phyloP scores from a whole-genome alignment of 1,140 invertebrate species.

The Diorhabda elongata region DNA sequence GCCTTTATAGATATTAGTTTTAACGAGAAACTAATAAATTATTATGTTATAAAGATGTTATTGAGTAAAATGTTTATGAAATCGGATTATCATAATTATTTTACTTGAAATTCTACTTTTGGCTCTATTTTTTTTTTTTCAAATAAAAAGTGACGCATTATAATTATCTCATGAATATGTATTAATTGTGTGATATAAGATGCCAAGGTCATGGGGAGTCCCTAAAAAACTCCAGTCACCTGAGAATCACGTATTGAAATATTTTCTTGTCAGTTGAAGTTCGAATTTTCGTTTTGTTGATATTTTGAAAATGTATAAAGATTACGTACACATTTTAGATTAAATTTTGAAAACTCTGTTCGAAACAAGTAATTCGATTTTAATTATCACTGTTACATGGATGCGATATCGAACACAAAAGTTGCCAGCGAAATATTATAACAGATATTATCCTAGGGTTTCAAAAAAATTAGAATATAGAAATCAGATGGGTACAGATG shows the following conservation, averaged over 20 bases:
- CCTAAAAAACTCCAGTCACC: slow-evolving; percentile 1
- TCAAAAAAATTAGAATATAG: too few species aligned
- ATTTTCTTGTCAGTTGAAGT: neutral
- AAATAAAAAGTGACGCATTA: neutral
- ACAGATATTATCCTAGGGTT: too few species aligned
- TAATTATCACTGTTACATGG: too few species aligned
- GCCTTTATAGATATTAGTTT: neutral
- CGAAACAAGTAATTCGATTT: too few species aligned
- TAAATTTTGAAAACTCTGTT: too few species aligned
- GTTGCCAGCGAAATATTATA: too few species aligned
- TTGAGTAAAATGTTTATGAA: too few species aligned
- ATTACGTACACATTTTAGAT: too few species aligned
- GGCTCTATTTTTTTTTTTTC: neutral
- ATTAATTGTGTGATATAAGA: neutral
- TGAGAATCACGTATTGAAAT: neutral
- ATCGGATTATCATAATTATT: too few species aligned
- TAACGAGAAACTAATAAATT: neutral
- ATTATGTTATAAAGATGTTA: neutral
- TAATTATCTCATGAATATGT: neutral
- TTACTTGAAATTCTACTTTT: too few species aligned
- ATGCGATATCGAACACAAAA: too few species aligned
- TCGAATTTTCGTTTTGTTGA: slow-evolving; percentile 2
- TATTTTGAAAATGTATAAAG: neutral
- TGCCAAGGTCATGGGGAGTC: slow-evolving; percentile 9
- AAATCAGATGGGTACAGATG: too few species aligned